Conservation (phyloP, 2,113 vertebrate species). For the Phycodurus eques region DNA sequence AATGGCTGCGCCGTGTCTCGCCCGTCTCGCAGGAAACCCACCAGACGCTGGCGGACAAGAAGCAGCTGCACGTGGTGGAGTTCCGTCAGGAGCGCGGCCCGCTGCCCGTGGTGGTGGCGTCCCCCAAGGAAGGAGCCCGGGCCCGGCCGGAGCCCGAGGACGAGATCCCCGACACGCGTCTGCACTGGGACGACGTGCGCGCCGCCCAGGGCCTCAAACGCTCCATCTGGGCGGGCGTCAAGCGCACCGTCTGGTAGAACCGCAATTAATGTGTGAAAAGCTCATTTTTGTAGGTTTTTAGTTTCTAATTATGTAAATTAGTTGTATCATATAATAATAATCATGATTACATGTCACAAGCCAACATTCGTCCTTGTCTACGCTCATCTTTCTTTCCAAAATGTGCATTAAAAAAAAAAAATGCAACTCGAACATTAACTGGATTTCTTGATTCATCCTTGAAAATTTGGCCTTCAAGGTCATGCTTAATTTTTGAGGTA, state of each 20-base stretch:
- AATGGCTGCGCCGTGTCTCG: too few relatives aligned
- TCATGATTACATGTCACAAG: not conserved
- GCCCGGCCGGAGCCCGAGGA: slow-evolving; percentile 74
- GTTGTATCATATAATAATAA: not conserved
- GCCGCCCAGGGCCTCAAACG: slow-evolving; percentile 76
- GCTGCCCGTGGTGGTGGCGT: slow-evolving; percentile 83
- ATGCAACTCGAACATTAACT: not conserved
- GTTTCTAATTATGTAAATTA: not conserved
- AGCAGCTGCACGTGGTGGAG: slow-evolving; percentile 86
- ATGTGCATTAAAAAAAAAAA: not conserved
- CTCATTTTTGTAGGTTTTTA: not conserved
- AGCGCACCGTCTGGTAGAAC: slow-evolving; percentile 74
- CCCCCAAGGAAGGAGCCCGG: slow-evolving; percentile 59
- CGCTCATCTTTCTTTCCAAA: too few relatives aligned
- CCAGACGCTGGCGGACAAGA: slow-evolving; percentile 80
- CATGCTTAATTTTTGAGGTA: not conserved
- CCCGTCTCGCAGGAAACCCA: slow-evolving; percentile 80
- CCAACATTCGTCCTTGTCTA: not conserved
- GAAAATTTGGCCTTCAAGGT: not conserved
- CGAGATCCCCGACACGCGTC: slow-evolving; percentile 74
- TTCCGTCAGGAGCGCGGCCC: slow-evolving; percentile 81
- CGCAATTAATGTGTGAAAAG: not conserved
- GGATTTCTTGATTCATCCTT: not conserved
- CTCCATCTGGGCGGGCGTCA: slow-evolving; percentile 79
- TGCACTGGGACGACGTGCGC: slow-evolving; percentile 87